Percentiles rank a stretch among this genome's conserved stretches.
phyloP scores from a whole-genome alignment of 2,113 vertebrate genomes.

The Corynorhinus townsendii region DNA sequence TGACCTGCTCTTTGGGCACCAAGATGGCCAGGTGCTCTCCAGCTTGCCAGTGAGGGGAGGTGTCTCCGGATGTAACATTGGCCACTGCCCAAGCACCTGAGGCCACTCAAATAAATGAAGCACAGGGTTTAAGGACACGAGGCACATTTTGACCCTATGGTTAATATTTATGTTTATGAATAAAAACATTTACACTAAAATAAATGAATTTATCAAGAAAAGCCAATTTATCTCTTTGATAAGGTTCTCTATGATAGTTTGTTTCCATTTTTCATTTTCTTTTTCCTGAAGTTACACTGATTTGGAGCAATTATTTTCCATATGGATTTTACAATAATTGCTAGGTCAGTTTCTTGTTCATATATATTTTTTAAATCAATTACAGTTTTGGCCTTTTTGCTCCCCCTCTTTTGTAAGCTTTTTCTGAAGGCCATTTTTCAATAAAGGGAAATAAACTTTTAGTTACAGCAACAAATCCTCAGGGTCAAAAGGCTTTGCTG shows the following conservation, averaged over 20 bases:
- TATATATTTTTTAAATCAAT: neutral
- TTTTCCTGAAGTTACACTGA: neutral
- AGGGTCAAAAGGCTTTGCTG: conserved; percentile 36
- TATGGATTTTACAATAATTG: conserved; percentile 29
- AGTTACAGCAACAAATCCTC: neutral
- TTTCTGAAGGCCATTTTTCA: neutral
- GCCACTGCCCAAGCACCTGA: neutral
- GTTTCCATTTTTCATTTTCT: neutral
- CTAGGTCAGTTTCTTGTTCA: neutral
- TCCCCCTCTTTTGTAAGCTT: neutral
- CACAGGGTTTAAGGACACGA: neutral
- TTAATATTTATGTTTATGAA: conserved; percentile 10
- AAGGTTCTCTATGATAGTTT: neutral
- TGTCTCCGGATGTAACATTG: neutral
- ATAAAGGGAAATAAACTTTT: conserved; percentile 20
- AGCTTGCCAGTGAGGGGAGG: neutral
- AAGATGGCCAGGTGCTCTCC: neutral
- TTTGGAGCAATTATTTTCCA: neutral
- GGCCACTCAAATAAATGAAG: neutral
- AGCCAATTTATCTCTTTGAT: conserved; percentile 10
- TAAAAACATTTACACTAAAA: neutral
- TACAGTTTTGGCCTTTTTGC: neutral
- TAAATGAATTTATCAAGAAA: conserved; percentile 12
- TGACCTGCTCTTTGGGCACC: neutral
- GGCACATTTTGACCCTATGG: conserved; percentile 16